Evolutionary conservation across 2,797 vertebrate species (phyloP).

Genomic region (Xerus rutilus): DNA sequence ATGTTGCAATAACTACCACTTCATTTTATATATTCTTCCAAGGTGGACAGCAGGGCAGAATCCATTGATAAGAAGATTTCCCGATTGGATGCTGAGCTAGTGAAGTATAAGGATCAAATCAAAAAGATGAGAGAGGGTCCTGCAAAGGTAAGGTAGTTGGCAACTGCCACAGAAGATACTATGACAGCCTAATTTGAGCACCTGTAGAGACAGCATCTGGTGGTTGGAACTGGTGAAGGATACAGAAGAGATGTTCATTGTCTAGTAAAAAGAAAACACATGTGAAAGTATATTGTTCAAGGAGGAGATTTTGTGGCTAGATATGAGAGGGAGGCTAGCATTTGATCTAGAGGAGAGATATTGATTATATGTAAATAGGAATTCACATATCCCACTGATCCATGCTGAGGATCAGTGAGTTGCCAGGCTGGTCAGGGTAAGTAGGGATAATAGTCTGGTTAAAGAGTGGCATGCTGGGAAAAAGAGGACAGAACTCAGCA

Average conservation of each 20-base stretch:
- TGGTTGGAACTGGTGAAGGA: not conserved
- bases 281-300: not conserved
- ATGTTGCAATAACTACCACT: constrained; percentile 49
- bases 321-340: not conserved
- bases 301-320: not conserved
- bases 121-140: constrained; percentile 99
- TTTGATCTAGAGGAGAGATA: constrained; percentile 39
- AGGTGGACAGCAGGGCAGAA: constrained; percentile 97
- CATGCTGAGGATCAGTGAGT: not conserved
- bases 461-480: not conserved
- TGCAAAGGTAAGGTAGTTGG: constrained; percentile 93
- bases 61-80: constrained; percentile 98
- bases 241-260: not conserved
- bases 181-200: not conserved
- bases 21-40: constrained; percentile 54
- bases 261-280: constrained; percentile 35
- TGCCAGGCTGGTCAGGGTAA: not conserved
- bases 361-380: not conserved
- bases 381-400: not conserved
- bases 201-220: not conserved
- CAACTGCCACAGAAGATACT: not conserved
- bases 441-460: not conserved
- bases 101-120: constrained; percentile 99
- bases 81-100: constrained; percentile 95
- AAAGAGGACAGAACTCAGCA: not conserved